These are phyloP conservation scores for Temnopleurus reevesii DNA, from an alignment of 53 echinoderm and acorn worm species.

Conservation along the genomic window DNA sequence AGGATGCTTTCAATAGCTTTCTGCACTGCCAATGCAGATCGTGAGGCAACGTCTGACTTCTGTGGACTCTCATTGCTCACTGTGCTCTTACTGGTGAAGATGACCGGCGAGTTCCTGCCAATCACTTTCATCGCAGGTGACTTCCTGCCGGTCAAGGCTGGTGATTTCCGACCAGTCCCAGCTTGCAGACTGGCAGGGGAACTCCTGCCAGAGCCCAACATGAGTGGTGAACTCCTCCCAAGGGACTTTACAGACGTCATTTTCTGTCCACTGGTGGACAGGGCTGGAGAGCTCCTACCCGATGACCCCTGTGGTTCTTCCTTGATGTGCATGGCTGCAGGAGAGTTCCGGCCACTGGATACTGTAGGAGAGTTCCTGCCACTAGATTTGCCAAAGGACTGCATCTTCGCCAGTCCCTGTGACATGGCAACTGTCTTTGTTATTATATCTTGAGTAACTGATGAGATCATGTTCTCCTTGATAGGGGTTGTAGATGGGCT, in stretches of 20 bases:
- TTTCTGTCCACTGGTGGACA: not conserved
- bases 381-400: slow-evolving; percentile 21
- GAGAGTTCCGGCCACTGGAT: slow-evolving; percentile 44
- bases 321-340: not conserved
- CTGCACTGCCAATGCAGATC: slow-evolving; percentile 13
- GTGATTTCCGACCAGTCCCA: not conserved
- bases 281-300: slow-evolving; percentile 50
- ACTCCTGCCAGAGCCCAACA: slow-evolving; percentile 7
- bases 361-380: slow-evolving; percentile 49
- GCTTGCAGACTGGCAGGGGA: not conserved
- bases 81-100: not conserved
- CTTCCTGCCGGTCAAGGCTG: not conserved
- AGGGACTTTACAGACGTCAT: not conserved
- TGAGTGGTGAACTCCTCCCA: slow-evolving; percentile 40
- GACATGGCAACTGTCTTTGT: slow-evolving; percentile 44
- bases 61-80: not conserved
- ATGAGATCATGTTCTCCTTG: not conserved
- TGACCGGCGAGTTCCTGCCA: slow-evolving; percentile 45
- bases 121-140: not conserved
- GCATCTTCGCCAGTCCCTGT: not conserved
- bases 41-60: not conserved
- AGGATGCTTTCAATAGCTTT: slow-evolving; percentile 38
- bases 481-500: slow-evolving; percentile 55
- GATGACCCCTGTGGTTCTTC: not conserved
- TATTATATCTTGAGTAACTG: slow-evolving; percentile 26